phyloP scores from a whole-genome alignment of 1,140 invertebrate genomes.

The Hestina assimilis region DNA sequence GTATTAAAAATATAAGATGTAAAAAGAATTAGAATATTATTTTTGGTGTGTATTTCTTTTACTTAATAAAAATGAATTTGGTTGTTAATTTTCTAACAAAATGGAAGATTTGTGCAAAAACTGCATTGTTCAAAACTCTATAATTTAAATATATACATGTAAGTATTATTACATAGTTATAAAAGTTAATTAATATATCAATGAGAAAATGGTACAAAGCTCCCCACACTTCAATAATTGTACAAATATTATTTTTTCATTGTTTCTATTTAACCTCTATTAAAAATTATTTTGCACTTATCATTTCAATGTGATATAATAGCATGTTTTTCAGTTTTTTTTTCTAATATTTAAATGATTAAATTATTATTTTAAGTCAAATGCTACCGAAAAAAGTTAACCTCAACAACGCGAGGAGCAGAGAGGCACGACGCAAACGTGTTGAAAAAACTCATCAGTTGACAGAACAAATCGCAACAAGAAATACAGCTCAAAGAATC shows the following conservation, averaged over 20 bases:
- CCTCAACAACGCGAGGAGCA: no score
- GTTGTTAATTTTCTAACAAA: no score
- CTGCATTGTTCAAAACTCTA: constrained; percentile 3
- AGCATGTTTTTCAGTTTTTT: neutral
- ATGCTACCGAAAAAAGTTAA: no score
- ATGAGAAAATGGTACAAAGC: neutral
- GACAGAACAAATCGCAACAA: constrained; percentile 39
- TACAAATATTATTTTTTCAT: neutral
- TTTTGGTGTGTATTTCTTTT: no score
- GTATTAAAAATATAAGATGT: no score
- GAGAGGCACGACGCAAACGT: no score
- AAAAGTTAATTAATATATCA: constrained; percentile 1
- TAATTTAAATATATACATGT: constrained; percentile 8
- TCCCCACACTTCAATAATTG: neutral
- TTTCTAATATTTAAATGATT: no score
- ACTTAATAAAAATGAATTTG: no score
- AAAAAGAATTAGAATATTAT: no score
- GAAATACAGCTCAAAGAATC: constrained; percentile 39
- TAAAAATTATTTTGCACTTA: neutral
- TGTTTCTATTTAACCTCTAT: neutral
- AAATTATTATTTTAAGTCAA: neutral
- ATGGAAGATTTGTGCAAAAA: no score
- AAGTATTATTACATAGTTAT: constrained; percentile 7
- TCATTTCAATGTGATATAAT: neutral
- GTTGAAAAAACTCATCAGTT: no score